A percentile compares a stretch with the other conserved stretches of the same genome.
Evolutionary conservation across 2,113 vertebrate species (phyloP).

Genomic region (Muntiacus muntjak): DNA sequence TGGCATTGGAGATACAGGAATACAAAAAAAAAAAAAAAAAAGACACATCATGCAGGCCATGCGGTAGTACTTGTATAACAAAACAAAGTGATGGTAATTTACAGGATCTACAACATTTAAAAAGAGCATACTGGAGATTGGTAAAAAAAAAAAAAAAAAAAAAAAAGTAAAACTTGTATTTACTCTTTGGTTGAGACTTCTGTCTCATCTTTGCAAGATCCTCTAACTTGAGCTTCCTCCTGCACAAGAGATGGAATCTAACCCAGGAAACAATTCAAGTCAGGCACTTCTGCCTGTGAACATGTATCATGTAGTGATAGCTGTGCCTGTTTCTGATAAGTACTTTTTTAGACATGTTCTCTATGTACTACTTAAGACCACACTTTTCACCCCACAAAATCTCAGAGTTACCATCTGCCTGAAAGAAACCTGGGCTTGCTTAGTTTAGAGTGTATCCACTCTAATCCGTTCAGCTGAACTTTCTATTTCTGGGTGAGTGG

Average conservation of each 20-base stretch:
- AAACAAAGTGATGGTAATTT: not conserved
- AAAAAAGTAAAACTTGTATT: not conserved
- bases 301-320: not conserved
- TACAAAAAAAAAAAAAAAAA: not conserved
- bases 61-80: not conserved
- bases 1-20: not conserved
- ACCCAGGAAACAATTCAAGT: not conserved
- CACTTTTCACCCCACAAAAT: not conserved
- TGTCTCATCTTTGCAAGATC: not conserved
- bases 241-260: not conserved
- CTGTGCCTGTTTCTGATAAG: not conserved
- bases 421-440: not conserved
- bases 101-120: not conserved
- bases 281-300: not conserved
- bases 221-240: not conserved
- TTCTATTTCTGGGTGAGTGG: not conserved
- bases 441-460: not conserved
- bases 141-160: not conserved
- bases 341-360: not conserved
- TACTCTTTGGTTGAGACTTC: not conserved
- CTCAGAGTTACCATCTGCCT: not conserved
- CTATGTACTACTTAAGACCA: not conserved
- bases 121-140: too few species aligned
- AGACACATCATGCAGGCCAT: accelerated
- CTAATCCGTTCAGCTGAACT: not conserved